Conservation (phyloP, 2,888 invertebrate genomes). For the Siphonodentalium dalli region DNA sequence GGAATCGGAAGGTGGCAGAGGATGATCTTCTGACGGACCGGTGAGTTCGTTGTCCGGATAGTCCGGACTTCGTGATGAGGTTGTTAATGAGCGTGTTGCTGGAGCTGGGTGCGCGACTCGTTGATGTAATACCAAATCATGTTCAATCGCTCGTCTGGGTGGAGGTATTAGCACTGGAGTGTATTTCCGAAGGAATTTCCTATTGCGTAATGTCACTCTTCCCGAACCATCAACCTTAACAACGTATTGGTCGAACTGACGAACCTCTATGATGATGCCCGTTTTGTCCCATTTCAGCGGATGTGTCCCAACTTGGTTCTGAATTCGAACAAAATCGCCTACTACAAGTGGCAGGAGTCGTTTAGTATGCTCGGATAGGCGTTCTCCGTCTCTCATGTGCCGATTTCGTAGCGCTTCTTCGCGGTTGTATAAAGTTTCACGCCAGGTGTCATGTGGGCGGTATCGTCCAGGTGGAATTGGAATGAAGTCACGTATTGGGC, state of each 20-base stretch:
- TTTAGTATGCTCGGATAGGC: constrained; percentile 21
- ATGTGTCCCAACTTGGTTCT: constrained; percentile 24
- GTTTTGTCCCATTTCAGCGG: constrained; percentile 27
- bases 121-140: no score
- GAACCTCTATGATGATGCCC: constrained; percentile 21
- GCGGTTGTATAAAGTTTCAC: constrained; percentile 9
- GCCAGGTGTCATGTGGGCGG: constrained; percentile 26
- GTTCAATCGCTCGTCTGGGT: no score
- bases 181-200: constrained; percentile 26
- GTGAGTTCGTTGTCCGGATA: no score
- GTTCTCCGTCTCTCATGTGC: constrained; percentile 22
- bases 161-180: constrained; percentile 3
- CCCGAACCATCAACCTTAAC: constrained; percentile 29
- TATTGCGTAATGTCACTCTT: constrained; percentile 25
- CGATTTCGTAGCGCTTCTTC: constrained; percentile 21
- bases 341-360: constrained; percentile 21
- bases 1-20: no score
- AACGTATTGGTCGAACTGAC: constrained; percentile 31
- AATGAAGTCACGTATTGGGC: constrained; percentile 27
- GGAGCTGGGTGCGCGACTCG: no score
- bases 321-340: constrained; percentile 28
- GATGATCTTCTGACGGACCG: no score
- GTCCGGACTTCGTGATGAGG: no score
- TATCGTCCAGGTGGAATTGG: constrained; percentile 25
- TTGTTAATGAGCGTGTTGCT: no score